Conservation (phyloP, 2,888 invertebrate species). For the Protophormia terraenovae region DNA sequence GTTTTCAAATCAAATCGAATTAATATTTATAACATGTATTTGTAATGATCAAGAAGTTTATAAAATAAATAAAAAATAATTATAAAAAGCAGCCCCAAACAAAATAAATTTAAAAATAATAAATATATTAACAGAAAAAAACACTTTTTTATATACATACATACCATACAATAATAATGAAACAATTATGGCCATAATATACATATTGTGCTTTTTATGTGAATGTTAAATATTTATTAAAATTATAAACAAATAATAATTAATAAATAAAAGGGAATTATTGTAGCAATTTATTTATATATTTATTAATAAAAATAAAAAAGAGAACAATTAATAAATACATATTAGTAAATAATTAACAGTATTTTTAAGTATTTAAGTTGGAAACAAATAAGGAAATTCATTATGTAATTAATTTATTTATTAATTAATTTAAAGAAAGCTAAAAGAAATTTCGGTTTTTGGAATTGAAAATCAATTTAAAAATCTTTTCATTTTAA, state of each 20-base stretch:
- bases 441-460: too few species aligned
- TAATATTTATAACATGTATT: background rate
- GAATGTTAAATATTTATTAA: constrained; percentile 67
- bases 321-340: background rate
- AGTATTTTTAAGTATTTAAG: constrained; percentile 15
- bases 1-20: constrained; percentile 23
- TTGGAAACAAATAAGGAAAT: constrained; percentile 41
- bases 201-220: constrained; percentile 68
- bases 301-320: constrained; percentile 15
- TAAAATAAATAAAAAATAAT: constrained; percentile 7
- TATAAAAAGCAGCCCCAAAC: constrained; percentile 32
- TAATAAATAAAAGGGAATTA: constrained; percentile 45
- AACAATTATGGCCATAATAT: constrained; percentile 71
- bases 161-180: constrained; percentile 67
- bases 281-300: constrained; percentile 50
- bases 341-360: background rate
- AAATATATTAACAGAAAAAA: constrained; percentile 28
- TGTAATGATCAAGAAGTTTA: constrained; percentile 34
- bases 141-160: constrained; percentile 45
- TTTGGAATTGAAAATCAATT: too few species aligned
- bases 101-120: constrained; percentile 21
- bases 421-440: too few species aligned
- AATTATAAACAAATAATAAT: constrained; percentile 29
- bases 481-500: too few species aligned
- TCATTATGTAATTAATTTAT: too few species aligned